Evolutionary conservation across 2,888 invertebrate genomes (phyloP).

Genomic region (Apomyelois bistriatella): DNA sequence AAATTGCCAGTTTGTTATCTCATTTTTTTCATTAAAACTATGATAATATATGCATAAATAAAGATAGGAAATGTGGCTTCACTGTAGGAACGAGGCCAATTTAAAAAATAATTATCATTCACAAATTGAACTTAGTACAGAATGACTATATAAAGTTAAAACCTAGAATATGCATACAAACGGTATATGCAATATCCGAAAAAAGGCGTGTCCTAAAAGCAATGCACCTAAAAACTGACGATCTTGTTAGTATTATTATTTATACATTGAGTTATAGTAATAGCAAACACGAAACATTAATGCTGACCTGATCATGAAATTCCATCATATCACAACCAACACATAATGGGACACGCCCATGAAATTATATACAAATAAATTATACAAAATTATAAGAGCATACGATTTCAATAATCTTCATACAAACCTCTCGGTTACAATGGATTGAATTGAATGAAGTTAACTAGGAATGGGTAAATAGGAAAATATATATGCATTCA

Average conservation of each 20-base stretch:
- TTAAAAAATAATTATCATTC: conserved; percentile 52
- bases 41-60: conserved; percentile 66
- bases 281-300: too few species aligned
- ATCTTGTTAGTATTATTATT: too few species aligned
- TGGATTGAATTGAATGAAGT: too few species aligned
- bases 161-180: conserved; percentile 60
- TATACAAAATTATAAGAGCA: too few species aligned
- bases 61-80: conserved; percentile 64
- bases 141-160: conserved; percentile 76
- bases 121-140: conserved; percentile 69
- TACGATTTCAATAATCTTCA: too few species aligned
- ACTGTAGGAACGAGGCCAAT: conserved; percentile 73
- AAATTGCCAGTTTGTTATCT: conserved; percentile 42
- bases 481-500: too few species aligned
- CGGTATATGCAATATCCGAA: conserved; percentile 34
- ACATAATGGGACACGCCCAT: conserved; percentile 44
- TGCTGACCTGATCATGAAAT: background rate
- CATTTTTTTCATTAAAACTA: conserved; percentile 52
- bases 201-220: too few species aligned
- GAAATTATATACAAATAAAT: background rate
- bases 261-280: too few species aligned
- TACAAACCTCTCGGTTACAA: too few species aligned
- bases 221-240: too few species aligned
- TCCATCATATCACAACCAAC: conserved; percentile 19
- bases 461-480: too few species aligned